Conservation (phyloP, 2,888 invertebrate genomes). For the Ptychoptera contaminata region DNA sequence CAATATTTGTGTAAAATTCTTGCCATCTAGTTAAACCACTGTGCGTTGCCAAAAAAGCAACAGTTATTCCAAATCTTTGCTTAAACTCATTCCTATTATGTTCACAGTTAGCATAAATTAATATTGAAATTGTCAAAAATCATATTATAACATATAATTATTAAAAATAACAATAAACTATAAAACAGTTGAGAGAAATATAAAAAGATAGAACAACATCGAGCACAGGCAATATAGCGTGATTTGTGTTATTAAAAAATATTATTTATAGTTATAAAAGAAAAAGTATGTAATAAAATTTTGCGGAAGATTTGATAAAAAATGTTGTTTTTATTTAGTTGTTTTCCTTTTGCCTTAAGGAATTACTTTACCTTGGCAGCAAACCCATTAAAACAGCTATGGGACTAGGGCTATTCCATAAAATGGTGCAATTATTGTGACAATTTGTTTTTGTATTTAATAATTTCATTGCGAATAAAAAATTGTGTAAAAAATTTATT, state of each 20-base stretch:
- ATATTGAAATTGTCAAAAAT: too few relatives aligned
- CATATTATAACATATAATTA: too few relatives aligned
- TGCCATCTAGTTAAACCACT: conserved; percentile 85
- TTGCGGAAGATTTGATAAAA: too few relatives aligned
- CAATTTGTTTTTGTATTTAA: not conserved
- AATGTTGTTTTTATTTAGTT: too few relatives aligned
- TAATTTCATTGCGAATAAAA: conserved; percentile 11
- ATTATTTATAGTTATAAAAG: too few relatives aligned
- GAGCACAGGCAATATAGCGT: too few relatives aligned
- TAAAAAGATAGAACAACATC: too few relatives aligned
- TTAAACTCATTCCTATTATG: conserved; percentile 59
- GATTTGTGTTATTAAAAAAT: too few relatives aligned
- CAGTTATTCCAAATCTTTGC: conserved; percentile 66
- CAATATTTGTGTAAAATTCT: conserved; percentile 45
- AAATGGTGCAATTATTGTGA: conserved; percentile 22
- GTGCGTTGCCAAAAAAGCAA: conserved; percentile 79
- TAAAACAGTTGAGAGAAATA: too few relatives aligned
- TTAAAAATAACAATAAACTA: too few relatives aligned
- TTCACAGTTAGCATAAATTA: conserved; percentile 4
- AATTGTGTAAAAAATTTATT: not conserved
- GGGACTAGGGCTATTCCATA: conserved; percentile 54
- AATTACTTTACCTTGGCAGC: conserved; percentile 74
- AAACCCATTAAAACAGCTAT: conserved; percentile 87
- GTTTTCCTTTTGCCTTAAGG: too few relatives aligned
- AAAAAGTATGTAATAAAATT: too few relatives aligned